Evolutionary conservation across 2,113 vertebrate species (phyloP).

Genomic region (Chamaetylas fuelleborni): DNA sequence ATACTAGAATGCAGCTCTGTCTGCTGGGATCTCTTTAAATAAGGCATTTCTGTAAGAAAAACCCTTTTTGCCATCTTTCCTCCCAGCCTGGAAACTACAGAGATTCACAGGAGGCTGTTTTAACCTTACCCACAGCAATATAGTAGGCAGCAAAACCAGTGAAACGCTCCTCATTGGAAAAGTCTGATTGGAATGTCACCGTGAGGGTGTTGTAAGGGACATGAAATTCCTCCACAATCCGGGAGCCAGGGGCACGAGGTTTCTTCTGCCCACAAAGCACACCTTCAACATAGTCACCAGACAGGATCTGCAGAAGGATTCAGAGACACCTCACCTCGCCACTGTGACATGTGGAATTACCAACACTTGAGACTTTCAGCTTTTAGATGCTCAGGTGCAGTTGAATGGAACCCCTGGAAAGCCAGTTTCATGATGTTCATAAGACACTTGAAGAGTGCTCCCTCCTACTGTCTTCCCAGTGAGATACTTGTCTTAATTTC

Average conservation of each 20-base stretch:
- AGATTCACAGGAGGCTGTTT: not conserved
- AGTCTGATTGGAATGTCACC: conserved; percentile 84
- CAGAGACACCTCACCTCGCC: not conserved
- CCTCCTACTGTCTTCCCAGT: not conserved
- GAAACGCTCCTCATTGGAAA: conserved; percentile 84
- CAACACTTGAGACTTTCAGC: not conserved
- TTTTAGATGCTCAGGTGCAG: not conserved
- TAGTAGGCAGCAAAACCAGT: conserved; percentile 90
- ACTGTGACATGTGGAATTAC: not conserved
- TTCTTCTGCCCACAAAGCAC: conserved; percentile 79
- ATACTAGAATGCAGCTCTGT: not conserved
- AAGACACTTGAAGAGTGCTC: not conserved
- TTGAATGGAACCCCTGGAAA: not conserved
- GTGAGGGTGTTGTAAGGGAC: conserved; percentile 75
- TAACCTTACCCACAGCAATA: conserved; percentile 76
- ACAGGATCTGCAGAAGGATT: conserved; percentile 73
- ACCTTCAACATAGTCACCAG: conserved; percentile 53
- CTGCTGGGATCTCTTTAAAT: not conserved
- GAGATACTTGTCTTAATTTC: not conserved
- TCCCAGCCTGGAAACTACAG: not conserved
- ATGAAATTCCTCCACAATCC: conserved; percentile 75
- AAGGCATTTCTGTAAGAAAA: not conserved
- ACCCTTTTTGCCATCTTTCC: not conserved
- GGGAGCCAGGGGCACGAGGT: conserved; percentile 55
- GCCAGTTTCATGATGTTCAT: not conserved